Base-by-base conservation (phyloP, 2,888 invertebrate species). In the Drosophila siamana region DNA sequence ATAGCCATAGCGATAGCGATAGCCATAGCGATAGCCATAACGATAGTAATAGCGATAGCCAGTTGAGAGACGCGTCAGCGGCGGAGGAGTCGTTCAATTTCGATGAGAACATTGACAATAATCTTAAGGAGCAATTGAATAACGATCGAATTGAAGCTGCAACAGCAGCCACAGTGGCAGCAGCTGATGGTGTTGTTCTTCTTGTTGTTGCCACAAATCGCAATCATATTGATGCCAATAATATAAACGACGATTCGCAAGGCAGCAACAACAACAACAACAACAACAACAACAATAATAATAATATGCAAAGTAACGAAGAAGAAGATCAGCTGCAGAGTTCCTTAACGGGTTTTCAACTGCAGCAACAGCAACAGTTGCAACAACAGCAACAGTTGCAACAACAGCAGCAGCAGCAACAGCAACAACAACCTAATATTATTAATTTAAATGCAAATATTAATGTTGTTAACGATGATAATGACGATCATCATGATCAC, bases 31-130 rank as follows among this genome's bases (percentile, higher is more conserved):
- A 38, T 69, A 69, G 57, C 69, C 61, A 9, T n/a, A n/a, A n/a
- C n/a, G n/a, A n/a, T n/a, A n/a, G n/a, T n/a, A n/a, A 44, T 55
- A 69, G 47, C 57, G 28, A 55, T 61, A 69, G 61, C 66, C 41
- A 66, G 52, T 52, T 46, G 54, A 54, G 36, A n/a, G n/a, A n/a
- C n/a, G n/a, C n/a, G n/a, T n/a, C 24, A 46, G 44, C 40, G 33
- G 30, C 56, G 69, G 28, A 5, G 38, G 44, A 46, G 15, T 43
- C 61, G 69, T 54, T 54, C 63, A 55, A 66, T 52, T 75, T 80
- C 69, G 78, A 87, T 78, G 79, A 78, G 59, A 77, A 70, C 81
- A 86, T 88, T 89, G 90, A 89, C 90, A 90, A 88, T 90, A 90
- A 88, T 88, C 80, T 89, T 88, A 89, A 90, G 52, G 28, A 9